Evolutionary conservation across 2,113 vertebrate genomes (phyloP).

Genomic region (Dolichallabes microphthalmus): DNA sequence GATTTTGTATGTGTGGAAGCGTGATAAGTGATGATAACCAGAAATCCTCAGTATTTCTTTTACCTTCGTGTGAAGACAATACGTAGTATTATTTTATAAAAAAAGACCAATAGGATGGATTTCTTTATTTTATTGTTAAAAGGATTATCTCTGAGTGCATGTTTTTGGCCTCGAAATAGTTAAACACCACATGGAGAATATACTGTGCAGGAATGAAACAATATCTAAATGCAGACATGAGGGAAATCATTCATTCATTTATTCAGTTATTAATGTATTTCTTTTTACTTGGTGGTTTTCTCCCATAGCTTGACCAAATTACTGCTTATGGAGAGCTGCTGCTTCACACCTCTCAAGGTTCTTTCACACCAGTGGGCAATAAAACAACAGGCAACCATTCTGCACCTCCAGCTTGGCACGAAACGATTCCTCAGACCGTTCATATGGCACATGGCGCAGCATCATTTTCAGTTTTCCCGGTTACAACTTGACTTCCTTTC

Average conservation of each 20-base stretch:
- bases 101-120: background rate
- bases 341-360: background rate
- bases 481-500: background rate
- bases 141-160: background rate
- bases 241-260: background rate
- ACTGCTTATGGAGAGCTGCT: background rate
- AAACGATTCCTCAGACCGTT: background rate
- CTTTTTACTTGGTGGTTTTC: background rate
- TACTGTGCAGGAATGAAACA: background rate
- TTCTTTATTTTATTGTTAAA: background rate
- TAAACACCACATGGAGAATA: background rate
- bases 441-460: background rate
- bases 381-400: background rate
- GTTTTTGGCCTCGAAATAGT: background rate
- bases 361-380: background rate
- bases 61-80: constrained; percentile 35
- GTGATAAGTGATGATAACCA: constrained; percentile 42
- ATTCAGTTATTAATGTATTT: background rate
- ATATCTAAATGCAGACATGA: background rate
- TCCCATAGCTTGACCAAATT: background rate
- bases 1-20: background rate
- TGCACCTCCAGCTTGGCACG: background rate
- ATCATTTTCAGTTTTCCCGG: background rate
- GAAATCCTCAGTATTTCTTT: constrained; percentile 17
- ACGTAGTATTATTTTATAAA: background rate